Conservation (phyloP, 2,113 vertebrate species). For the Gymnobelideus leadbeateri region DNA sequence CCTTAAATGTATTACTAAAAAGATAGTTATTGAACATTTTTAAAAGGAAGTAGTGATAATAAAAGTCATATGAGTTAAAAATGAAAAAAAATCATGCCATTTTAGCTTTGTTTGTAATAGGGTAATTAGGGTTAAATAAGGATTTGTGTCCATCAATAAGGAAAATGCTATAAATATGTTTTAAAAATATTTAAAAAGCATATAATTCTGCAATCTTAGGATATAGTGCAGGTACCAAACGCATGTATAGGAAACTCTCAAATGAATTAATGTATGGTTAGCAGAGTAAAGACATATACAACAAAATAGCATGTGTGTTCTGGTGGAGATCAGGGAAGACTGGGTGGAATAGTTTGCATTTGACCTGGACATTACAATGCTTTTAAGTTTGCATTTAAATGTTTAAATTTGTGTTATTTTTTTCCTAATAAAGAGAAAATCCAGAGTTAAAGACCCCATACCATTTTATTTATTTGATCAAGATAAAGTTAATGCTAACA, state of each 20-base stretch:
- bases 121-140: not conserved
- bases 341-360: not conserved
- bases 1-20: not conserved
- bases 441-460: not conserved
- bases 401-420: not conserved
- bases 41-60: not conserved
- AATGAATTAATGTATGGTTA: not conserved
- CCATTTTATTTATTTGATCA: not conserved
- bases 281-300: not conserved
- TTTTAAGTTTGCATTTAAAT: not conserved
- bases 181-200: not conserved
- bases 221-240: not conserved
- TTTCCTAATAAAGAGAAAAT: not conserved
- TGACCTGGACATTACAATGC: not conserved
- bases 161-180: not conserved
- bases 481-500: not conserved
- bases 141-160: not conserved
- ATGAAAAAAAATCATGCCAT: not conserved
- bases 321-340: not conserved
- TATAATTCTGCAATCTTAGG: not conserved
- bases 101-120: not conserved
- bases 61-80: not conserved
- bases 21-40: not conserved
- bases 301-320: not conserved
- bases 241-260: not conserved